Conservation (phyloP, 2,113 vertebrate genomes). For the Asarcornis scutulata region DNA sequence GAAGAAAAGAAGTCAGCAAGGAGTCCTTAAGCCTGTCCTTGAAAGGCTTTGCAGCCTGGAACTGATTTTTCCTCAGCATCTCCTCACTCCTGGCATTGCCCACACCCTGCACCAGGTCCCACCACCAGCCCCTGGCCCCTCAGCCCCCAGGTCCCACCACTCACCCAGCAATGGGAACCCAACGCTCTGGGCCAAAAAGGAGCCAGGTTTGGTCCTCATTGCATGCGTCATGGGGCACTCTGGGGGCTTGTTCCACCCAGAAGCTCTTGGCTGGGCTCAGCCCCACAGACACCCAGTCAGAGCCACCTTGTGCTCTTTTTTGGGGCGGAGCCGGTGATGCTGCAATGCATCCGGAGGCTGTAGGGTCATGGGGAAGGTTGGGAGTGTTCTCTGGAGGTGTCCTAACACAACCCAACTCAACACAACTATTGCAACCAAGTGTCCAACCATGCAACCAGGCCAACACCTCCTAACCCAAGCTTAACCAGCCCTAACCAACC, state of each 20-base stretch:
- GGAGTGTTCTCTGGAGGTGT: background rate
- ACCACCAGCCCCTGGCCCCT: background rate
- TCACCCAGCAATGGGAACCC: background rate
- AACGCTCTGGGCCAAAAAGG: accelerated
- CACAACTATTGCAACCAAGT: background rate
- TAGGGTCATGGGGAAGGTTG: background rate
- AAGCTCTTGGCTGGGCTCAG: accelerated
- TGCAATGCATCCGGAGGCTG: background rate
- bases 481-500: too few relatives aligned
- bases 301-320: background rate
- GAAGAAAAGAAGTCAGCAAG: background rate
- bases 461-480: too few relatives aligned
- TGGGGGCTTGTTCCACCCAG: accelerated
- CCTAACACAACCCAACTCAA: background rate
- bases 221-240: accelerated
- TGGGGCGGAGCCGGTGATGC: background rate
- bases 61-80: accelerated
- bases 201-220: background rate
- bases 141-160: background rate
- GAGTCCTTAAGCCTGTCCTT: background rate
- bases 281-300: background rate
- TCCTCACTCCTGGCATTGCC: accelerated
- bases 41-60: background rate
- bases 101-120: too few relatives aligned
- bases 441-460: background rate